Evolutionary conservation across 2,113 vertebrate genomes (phyloP), one percentile per base, ranked within the genome.

Genomic region (Lepisosteus osseus): DNA sequence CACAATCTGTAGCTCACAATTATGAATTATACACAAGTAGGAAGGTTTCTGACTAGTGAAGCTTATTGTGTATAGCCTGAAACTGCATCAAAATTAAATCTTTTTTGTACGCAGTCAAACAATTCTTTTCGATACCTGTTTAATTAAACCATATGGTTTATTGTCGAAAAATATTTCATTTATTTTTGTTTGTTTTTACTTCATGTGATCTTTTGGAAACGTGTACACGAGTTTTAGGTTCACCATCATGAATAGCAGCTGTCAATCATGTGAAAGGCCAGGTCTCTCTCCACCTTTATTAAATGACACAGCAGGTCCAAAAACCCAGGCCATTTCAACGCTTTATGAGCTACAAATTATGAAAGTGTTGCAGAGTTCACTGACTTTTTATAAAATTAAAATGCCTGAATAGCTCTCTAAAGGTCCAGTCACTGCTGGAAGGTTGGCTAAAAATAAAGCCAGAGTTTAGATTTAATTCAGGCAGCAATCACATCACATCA

Each of bases 371-470:
- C 51, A 65, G 44, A 15, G 7, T 74, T 41, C 45, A 66, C 64
- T 64, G 69, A 70, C 51, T 43, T 57, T 63, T 67, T 68, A 44
- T 17, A 62, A 67, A 77, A 74, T 68, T 12, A 74, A 74, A 61
- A 70, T 62, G 72, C 61, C 62, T 54, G 43, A 68, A 72, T 64
- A 67, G 67, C 65, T 76, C 57, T 65, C 61, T 67, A 3, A 74
- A 76, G 44, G 54, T 54, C 29, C 63, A 29, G 65, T 42, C 44
- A 11, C 40, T 41, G 61, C 54, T 54, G 62, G 62, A 54, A 57
- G n/a, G 68, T 51, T 55, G 62, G 62, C 12, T 64, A 5, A 64
- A 6, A 64, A 40, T 13, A 43, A 8, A 17, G 62, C 29, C 62
- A 65, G 41, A 65, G 62, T 43, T 65, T 65, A 41, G 62, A 65